Percentiles rank a stretch among this genome's conserved stretches.
These are phyloP conservation scores for Lepidocyrtoides sp. DNA, from an alignment of 2,888 invertebrate genomes.

Conservation along the genomic window DNA sequence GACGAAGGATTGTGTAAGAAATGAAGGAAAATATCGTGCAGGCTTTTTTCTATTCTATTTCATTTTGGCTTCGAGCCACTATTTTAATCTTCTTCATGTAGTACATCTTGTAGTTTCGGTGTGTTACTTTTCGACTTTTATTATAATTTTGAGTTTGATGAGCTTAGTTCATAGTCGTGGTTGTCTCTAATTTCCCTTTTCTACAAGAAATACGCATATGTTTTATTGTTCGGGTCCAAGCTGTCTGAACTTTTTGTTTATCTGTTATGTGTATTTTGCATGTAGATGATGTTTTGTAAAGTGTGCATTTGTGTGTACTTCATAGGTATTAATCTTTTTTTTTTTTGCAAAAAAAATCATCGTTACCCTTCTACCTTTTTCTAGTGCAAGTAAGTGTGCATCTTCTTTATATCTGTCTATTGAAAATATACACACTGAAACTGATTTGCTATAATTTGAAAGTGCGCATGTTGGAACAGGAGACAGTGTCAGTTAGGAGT, in stretches of 20 bases:
- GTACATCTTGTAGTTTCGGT: background rate
- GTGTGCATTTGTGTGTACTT: too few species aligned
- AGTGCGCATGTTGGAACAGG: too few species aligned
- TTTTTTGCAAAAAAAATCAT: too few species aligned
- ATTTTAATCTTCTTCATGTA: constrained; percentile 22
- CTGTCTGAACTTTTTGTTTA: constrained; percentile 78
- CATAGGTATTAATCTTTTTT: too few species aligned
- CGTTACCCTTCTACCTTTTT: too few species aligned
- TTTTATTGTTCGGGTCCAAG: constrained; percentile 74
- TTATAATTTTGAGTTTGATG: constrained; percentile 37
- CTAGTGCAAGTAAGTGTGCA: too few species aligned
- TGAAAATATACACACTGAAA: too few species aligned
- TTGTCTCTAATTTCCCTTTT: constrained; percentile 4
- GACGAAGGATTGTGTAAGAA: background rate
- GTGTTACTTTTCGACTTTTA: constrained; percentile 21
- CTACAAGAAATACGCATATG: background rate
- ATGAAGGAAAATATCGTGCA: background rate
- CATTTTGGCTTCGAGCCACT: constrained; percentile 75
- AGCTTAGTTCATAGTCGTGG: background rate
- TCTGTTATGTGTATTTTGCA: too few species aligned
- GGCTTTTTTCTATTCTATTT: constrained; percentile 18
- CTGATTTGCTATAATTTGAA: too few species aligned
- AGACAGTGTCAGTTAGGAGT: too few species aligned
- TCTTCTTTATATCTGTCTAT: too few species aligned
- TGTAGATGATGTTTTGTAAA: too few species aligned